A percentile compares a stretch with the other conserved stretches of the same genome.
phyloP scores from a whole-genome alignment of 2,888 invertebrate species.

The Stenodera caucasica region DNA sequence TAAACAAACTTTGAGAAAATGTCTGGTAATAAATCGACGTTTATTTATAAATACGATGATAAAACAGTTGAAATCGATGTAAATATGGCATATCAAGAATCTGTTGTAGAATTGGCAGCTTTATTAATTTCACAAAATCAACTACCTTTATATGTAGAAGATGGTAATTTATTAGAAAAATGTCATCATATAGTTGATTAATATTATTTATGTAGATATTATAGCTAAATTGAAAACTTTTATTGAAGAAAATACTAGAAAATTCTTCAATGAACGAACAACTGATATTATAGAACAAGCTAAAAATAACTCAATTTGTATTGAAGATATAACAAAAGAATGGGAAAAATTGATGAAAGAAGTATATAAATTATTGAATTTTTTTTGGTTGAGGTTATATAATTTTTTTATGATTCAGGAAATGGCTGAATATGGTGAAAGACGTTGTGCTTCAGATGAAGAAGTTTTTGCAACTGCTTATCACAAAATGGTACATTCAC shows the following conservation, averaged over 20 bases:
- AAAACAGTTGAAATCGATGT: slow-evolving; percentile 40
- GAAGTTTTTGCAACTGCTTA: slow-evolving; percentile 85
- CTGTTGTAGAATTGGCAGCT: slow-evolving; percentile 46
- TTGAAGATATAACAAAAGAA: slow-evolving; percentile 74
- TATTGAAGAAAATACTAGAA: slow-evolving; percentile 66
- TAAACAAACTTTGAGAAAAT: not conserved
- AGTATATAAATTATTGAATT: slow-evolving; percentile 43
- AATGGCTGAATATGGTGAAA: slow-evolving; percentile 81
- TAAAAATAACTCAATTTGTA: slow-evolving; percentile 65
- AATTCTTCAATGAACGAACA: slow-evolving; percentile 68
- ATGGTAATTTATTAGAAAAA: slow-evolving; percentile 42
- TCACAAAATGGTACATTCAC: slow-evolving; percentile 67
- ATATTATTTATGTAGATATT: slow-evolving; percentile 19
- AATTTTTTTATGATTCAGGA: slow-evolving; percentile 58
- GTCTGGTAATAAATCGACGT: not conserved
- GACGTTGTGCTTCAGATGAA: slow-evolving; percentile 79
- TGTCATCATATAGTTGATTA: not conserved
- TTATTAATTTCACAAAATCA: slow-evolving; percentile 45
- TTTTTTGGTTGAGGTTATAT: slow-evolving; percentile 7
- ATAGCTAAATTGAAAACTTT: slow-evolving; percentile 54
- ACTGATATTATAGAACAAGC: slow-evolving; percentile 64
- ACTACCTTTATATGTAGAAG: slow-evolving; percentile 50
- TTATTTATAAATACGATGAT: slow-evolving; percentile 35
- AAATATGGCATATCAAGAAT: slow-evolving; percentile 45
- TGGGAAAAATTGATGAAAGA: slow-evolving; percentile 80